A percentile compares a stretch with the other conserved stretches of the same genome.
phyloP scores from a whole-genome alignment of 64 coral and sea anemone species.

The Actinia equina region DNA sequence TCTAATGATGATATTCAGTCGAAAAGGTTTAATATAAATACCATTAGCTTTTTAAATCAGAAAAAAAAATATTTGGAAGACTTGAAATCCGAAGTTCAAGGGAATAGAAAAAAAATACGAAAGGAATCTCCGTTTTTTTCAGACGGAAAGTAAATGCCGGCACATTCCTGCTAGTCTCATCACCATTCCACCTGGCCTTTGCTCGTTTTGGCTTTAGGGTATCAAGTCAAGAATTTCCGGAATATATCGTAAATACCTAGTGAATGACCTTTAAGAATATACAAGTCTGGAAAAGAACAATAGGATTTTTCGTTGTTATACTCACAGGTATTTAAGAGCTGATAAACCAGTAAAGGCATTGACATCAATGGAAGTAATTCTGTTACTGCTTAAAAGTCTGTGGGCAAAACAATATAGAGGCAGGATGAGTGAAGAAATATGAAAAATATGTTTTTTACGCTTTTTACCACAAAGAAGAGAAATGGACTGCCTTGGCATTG shows the following conservation, averaged over 20 bases:
- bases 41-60: no score
- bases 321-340: slow-evolving; percentile 86
- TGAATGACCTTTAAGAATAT: not conserved
- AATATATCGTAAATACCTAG: not conserved
- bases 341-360: slow-evolving; percentile 60
- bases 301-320: not conserved
- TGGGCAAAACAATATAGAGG: not conserved
- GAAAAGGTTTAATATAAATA: no score
- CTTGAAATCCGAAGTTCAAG: no score
- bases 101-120: no score
- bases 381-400: slow-evolving; percentile 70
- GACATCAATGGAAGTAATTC: slow-evolving; percentile 45
- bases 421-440: not conserved
- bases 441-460: not conserved
- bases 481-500: not conserved
- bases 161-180: no score
- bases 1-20: no score
- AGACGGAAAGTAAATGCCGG: no score
- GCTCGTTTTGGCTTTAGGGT: no score
- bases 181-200: no score
- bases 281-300: not conserved
- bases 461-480: not conserved
- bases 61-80: no score
- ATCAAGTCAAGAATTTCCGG: not conserved
- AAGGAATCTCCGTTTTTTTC: no score